Conservation (phyloP, 2,113 vertebrate species). For the Datnioides undecimradiatus region DNA sequence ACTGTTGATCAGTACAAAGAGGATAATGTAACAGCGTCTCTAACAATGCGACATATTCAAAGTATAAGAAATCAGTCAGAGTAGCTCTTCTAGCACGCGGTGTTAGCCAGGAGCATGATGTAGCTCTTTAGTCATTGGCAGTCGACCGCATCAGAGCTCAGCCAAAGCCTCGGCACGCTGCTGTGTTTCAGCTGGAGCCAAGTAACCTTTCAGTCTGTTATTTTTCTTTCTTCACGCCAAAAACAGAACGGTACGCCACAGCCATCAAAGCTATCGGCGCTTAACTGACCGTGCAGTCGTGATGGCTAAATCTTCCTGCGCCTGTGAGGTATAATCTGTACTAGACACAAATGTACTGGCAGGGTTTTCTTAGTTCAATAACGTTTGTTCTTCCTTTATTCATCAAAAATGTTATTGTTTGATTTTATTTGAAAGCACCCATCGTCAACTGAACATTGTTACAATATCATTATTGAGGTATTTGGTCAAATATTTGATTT, state of each 20-base stretch:
- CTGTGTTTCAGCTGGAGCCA: slow-evolving; percentile 2
- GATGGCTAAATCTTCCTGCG: background rate
- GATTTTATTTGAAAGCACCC: too few species aligned
- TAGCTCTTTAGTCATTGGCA: slow-evolving; percentile 8
- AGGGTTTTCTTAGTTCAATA: background rate
- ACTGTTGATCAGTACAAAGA: background rate
- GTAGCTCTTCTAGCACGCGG: background rate
- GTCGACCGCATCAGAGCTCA: background rate
- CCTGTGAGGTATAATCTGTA: background rate
- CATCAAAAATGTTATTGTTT: too few species aligned
- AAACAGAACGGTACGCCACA: background rate
- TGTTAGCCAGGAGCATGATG: background rate
- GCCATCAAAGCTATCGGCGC: slow-evolving; percentile 14
- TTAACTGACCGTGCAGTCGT: background rate
- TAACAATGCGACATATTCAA: background rate
- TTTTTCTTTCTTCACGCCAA: slow-evolving; percentile 6
- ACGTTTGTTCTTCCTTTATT: background rate
- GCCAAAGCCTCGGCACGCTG: background rate
- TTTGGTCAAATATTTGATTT: too few species aligned
- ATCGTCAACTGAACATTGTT: too few species aligned
- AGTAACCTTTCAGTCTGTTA: slow-evolving; percentile 26
- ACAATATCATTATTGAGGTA: too few species aligned
- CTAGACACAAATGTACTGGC: background rate
- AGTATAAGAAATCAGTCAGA: background rate
- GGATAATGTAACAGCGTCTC: background rate